Conservation (phyloP, 2,113 vertebrate species). For the Osmerus eperlanus region DNA sequence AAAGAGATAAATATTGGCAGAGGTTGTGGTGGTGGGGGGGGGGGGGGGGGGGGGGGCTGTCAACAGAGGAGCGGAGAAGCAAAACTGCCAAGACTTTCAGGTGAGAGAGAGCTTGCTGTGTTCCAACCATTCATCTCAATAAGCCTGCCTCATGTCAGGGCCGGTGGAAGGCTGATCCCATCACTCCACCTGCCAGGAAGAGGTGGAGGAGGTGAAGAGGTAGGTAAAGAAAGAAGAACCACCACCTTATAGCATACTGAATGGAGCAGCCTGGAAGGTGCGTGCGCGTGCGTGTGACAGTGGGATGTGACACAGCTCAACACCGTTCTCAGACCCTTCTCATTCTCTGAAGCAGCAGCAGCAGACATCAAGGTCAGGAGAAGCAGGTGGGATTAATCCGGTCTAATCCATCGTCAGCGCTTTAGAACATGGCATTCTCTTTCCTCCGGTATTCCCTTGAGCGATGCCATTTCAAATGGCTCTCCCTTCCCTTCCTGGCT, state of each 20-base stretch:
- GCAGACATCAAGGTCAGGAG: too few relatives aligned
- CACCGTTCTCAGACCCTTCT: too few relatives aligned
- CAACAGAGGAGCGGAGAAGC: neutral
- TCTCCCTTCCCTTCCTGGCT: neutral
- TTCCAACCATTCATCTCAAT: too few relatives aligned
- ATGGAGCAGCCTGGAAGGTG: neutral
- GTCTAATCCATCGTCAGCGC: too few relatives aligned
- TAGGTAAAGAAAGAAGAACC: neutral
- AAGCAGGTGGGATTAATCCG: too few relatives aligned
- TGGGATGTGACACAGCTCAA: neutral
- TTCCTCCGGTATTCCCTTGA: neutral
- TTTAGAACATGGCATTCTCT: neutral
- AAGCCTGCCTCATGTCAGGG: too few relatives aligned
- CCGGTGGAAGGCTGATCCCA: too few relatives aligned
- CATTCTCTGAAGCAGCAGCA: too few relatives aligned
- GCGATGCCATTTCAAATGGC: neutral
- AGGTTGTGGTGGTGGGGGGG: neutral
- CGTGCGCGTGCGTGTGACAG: neutral
- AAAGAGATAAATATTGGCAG: too few relatives aligned
- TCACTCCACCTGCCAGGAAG: too few relatives aligned
- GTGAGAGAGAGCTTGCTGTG: too few relatives aligned
- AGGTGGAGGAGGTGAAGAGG: neutral
- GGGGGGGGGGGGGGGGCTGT: neutral
- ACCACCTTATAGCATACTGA: neutral
- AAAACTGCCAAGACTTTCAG: neutral